Evolutionary conservation across 2,888 invertebrate genomes (phyloP), one percentile per base, ranked within the genome.

Genomic region (Drosophila percnosoma): DNA sequence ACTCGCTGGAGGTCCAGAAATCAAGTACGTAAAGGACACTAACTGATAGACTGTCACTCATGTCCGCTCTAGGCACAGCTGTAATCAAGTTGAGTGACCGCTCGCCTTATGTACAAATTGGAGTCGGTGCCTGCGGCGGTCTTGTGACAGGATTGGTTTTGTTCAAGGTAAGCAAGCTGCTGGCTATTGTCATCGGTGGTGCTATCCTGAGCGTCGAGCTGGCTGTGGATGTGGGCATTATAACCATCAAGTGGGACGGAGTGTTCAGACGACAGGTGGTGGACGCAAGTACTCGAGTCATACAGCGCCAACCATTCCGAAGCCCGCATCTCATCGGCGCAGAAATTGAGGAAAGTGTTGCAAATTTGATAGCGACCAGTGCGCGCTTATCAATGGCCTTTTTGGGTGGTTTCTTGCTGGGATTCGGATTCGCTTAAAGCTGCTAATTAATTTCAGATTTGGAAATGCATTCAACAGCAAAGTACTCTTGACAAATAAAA

Each of bases 51-150:
- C 63, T 75, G 65, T 42, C 54, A 40, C 2, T 52, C 40, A 40
- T 55, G 36, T 38, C 53, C n/a, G 18, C 53, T 11, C 33, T 52
- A 38, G 57, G 38, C 38, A 4, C 68, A 77, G 61, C 67, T 33
- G 36, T 79, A 24, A 40, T 62, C 34, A 29, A n/a, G 5, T 34
- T 87, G 0, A 63, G 66, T 53, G 42, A 58, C 4, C 51, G 54
- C 3, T 80, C 83, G 38, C 80, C 89, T 0, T 88, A 78, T 21
- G 11, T 57, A 7, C 88, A 84, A 65, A 86, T 84, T 48, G 75
- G 54, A 1, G 21, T 73, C 0, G 73, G 84, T 1, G 72, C 75
- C 6, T 52, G 60, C 7, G n/a, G 57, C 1, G 84, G 84, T 10
- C 45, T 73, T 15, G 21, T 80, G 7, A 13, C 54, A 1, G 89